Evolutionary conservation across 1,140 invertebrate genomes (phyloP).

Genomic region (Drosophila quadrilineata): DNA sequence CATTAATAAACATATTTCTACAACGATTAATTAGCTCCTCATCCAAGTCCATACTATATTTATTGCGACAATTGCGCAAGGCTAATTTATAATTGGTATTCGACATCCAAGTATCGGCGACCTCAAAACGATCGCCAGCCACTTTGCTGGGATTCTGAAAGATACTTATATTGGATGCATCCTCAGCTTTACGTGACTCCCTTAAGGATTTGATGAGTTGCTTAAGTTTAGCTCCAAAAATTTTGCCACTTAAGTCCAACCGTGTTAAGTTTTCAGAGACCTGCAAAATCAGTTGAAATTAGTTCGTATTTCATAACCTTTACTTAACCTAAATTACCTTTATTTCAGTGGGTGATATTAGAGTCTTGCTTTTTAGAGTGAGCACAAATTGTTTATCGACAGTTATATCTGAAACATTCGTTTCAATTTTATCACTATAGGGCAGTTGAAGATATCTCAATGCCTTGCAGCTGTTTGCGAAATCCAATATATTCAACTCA

Average conservation of each 20-base stretch:
- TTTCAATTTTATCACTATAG: no score
- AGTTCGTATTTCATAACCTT: constrained; percentile 4
- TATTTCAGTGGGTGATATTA: neutral
- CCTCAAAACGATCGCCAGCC: neutral
- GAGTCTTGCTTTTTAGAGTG: neutral
- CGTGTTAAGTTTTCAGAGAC: neutral
- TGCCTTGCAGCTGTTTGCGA: neutral
- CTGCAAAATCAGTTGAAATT: no score
- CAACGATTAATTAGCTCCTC: constrained; percentile 4
- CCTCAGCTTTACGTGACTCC: neutral
- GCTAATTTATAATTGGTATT: constrained; percentile 6
- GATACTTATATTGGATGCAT: neutral
- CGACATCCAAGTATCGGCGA: neutral
- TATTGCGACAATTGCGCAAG: constrained; percentile 1
- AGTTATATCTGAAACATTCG: no score
- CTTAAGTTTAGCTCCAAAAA: constrained; percentile 1
- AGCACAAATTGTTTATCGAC: constrained; percentile 3
- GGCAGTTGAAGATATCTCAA: constrained; percentile 7
- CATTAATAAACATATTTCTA: neutral
- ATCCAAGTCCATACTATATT: constrained; percentile 1
- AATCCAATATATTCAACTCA: neutral
- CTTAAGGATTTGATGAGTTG: neutral
- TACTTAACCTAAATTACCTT: no score
- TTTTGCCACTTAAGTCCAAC: neutral
- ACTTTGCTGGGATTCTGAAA: constrained; percentile 1